These are phyloP conservation scores for Vulpes lagopus DNA, from an alignment of 2,113 vertebrate genomes.

Conservation along the genomic window DNA sequence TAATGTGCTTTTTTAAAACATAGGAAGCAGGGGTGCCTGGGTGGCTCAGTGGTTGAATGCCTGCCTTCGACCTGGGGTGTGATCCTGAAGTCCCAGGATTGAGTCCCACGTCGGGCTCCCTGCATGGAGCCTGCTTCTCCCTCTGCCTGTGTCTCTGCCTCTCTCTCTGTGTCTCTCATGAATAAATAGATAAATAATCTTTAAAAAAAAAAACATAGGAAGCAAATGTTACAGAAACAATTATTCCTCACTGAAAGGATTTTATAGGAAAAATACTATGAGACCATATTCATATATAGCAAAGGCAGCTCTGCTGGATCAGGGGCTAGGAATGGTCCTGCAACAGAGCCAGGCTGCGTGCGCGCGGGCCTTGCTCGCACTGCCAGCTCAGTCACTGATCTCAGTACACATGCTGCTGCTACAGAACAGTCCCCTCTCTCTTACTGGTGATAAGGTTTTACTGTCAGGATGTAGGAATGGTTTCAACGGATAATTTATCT, in stretches of 20 bases:
- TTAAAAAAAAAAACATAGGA: background rate
- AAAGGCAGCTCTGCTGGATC: background rate
- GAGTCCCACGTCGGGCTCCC: too few species aligned
- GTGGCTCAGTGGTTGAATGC: too few species aligned
- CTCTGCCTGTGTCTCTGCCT: too few species aligned
- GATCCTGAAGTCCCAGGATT: too few species aligned
- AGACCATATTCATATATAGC: background rate
- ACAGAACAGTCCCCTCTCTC: background rate
- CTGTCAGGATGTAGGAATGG: background rate
- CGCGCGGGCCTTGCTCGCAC: background rate
- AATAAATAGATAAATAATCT: too few species aligned
- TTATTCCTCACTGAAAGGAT: background rate
- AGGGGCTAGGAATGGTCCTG: background rate
- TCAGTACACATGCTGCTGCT: accelerated
- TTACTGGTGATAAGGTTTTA: background rate
- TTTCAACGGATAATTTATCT: background rate
- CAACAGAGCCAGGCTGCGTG: background rate
- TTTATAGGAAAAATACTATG: background rate
- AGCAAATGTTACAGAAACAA: background rate
- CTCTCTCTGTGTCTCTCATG: too few species aligned
- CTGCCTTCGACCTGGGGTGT: too few species aligned
- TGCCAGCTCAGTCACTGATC: background rate
- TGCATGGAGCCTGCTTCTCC: too few species aligned
- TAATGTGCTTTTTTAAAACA: too few species aligned
- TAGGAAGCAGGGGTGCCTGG: too few species aligned